Base-by-base conservation (phyloP, 2,888 invertebrate species). In the Seira ritae region DNA sequence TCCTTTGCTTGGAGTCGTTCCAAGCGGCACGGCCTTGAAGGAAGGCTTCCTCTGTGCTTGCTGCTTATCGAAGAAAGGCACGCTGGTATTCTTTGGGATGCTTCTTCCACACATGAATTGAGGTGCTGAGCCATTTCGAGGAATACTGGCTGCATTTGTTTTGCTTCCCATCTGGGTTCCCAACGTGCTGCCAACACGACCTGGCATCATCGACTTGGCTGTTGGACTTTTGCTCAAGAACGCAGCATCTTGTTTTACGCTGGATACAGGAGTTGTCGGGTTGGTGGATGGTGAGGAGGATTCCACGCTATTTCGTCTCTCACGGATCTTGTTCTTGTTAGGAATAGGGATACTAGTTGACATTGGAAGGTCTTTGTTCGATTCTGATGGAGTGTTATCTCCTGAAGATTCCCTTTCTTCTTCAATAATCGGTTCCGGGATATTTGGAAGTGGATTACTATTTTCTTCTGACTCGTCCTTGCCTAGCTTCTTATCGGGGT, bases 31-130 rank as follows among this genome's bases (percentile, higher is more conserved):
- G 8, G 89, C 89, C 69, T 83, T 80, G 70, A 88, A 88, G 2
- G 88, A 87, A 31, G 86, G 86, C 74, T 84, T 86, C 55, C 96
- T 96, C 71, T 96, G 93, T 84, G 96, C 95, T 67, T 97, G 92
- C 46, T 82, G 82, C 42, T 82, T 82, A 91, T 96, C 96, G 91
- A 97, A 96, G 90, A 96, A 95, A 31, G 97, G 97, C 87, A 97
- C 97, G 1, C 96, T 96, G 65, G 96, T 89, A 90, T 97, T 97
- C 91, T 96, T 96, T 79, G 96, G 96, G 89, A 94, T 88, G 55
- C 86, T 86, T 60, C 87, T 81, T 15, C 84, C 87, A n/a, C 86
- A 75, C 22, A 84, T 88, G 55, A 88, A 87, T 67, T 88, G 86
- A n/a, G 88, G 88, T 31, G 89, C 88, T 12, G 87, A 87, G 70